These are phyloP conservation scores for Oxyruncus cristatus DNA, from an alignment of 2,113 vertebrate genomes.

Conservation along the genomic window DNA sequence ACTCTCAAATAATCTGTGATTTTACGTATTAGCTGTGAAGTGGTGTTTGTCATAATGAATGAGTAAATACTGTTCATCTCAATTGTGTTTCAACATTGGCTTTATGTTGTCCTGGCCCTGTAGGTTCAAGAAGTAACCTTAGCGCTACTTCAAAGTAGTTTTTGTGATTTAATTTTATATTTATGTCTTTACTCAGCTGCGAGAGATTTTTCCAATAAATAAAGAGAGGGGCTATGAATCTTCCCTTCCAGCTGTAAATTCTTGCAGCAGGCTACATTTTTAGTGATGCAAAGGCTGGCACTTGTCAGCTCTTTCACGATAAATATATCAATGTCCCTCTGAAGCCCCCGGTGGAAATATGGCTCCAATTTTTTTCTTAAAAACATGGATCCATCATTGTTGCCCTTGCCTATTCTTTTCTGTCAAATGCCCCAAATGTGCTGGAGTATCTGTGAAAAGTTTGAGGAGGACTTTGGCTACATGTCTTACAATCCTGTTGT, in stretches of 20 bases:
- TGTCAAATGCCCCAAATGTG: conserved; percentile 53
- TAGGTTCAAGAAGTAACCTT: neutral
- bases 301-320: conserved; percentile 9
- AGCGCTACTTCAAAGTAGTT: neutral
- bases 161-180: conserved; percentile 62
- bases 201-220: conserved; percentile 63
- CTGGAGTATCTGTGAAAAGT: conserved; percentile 44
- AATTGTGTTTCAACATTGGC: neutral
- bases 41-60: neutral
- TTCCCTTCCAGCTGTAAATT: conserved; percentile 66
- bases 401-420: conserved; percentile 67
- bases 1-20: neutral
- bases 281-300: conserved; percentile 26
- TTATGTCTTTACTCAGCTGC: conserved; percentile 55
- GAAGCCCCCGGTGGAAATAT: conserved; percentile 60
- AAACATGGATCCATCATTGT: conserved; percentile 68
- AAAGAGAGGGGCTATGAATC: conserved; percentile 58
- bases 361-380: conserved; percentile 66
- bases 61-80: neutral
- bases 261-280: conserved; percentile 51
- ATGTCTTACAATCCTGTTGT: neutral
- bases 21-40: neutral
- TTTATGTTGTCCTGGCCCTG: neutral
- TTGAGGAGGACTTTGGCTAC: conserved; percentile 11
- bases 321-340: conserved; percentile 66